These are phyloP conservation scores for Montipora capricornis DNA, from an alignment of 64 coral and sea anemone genomes.

Conservation along the genomic window DNA sequence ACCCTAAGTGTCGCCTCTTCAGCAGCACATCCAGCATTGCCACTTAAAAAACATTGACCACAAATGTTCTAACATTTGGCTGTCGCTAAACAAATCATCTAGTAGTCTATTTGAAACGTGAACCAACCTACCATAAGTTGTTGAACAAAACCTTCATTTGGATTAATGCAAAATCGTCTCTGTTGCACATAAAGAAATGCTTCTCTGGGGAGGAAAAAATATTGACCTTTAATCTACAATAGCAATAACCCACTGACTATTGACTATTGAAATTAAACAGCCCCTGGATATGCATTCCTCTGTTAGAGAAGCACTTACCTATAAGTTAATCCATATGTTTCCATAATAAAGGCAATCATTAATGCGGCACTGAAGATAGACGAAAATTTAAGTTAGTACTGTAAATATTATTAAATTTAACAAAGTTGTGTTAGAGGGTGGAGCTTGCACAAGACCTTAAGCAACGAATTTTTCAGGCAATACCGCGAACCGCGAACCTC, in stretches of 20 bases:
- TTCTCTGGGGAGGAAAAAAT: slow-evolving; percentile 56
- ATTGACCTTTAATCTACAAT: neutral
- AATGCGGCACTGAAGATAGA: slow-evolving; percentile 82
- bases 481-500: no score
- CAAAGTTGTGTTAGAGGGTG: no score
- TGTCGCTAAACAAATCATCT: no score
- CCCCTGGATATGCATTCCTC: no score
- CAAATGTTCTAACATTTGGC: no score
- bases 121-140: slow-evolving; percentile 83
- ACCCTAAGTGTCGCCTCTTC: no score
- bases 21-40: no score
- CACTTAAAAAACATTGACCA: no score
- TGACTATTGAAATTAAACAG: no score
- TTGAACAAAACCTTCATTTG: slow-evolving; percentile 97
- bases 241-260: neutral
- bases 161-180: slow-evolving; percentile 99
- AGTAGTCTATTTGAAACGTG: neutral
- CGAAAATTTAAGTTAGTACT: neutral
- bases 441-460: no score
- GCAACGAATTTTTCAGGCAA: no score
- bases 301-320: slow-evolving; percentile 52
- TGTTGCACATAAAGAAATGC: slow-evolving; percentile 95
- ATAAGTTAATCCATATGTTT: slow-evolving; percentile 95
- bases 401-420: no score
- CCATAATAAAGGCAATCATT: slow-evolving; percentile 99